Evolutionary conservation across 2,888 invertebrate genomes (phyloP).

Genomic region (Patella ulyssiponensis): DNA sequence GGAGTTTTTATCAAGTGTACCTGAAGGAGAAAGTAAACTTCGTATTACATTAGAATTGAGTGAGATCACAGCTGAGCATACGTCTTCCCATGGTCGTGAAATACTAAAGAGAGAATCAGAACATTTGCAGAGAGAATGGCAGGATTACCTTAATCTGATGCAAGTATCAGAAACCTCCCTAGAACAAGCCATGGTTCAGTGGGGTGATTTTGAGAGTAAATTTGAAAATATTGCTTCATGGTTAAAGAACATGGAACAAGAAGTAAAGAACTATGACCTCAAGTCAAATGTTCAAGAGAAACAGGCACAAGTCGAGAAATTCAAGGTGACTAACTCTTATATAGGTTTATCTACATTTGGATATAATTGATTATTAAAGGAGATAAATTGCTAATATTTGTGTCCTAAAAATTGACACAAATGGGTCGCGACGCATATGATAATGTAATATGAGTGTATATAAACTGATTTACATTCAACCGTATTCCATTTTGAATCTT

Average conservation of each 20-base stretch:
- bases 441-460: too few relatives aligned
- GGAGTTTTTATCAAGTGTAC: constrained; percentile 55
- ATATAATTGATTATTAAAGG: neutral
- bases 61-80: constrained; percentile 78
- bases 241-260: constrained; percentile 88
- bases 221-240: constrained; percentile 85
- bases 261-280: constrained; percentile 86
- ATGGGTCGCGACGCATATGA: too few relatives aligned
- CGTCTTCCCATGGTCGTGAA: constrained; percentile 88
- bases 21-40: constrained; percentile 59
- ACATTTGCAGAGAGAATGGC: constrained; percentile 93
- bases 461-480: too few relatives aligned
- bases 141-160: constrained; percentile 56
- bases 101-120: constrained; percentile 88
- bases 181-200: constrained; percentile 88
- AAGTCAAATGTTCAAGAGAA: constrained; percentile 89
- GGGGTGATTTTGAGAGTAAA: constrained; percentile 85
- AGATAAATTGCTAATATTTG: too few relatives aligned
- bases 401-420: too few relatives aligned
- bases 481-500: too few relatives aligned
- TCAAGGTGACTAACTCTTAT: constrained; percentile 74
- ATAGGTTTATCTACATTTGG: neutral
- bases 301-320: constrained; percentile 83
- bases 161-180: constrained; percentile 77
- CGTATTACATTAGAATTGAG: constrained; percentile 49